Conservation (phyloP, 2,888 invertebrate species). For the Hydroisotoma schaefferi region DNA sequence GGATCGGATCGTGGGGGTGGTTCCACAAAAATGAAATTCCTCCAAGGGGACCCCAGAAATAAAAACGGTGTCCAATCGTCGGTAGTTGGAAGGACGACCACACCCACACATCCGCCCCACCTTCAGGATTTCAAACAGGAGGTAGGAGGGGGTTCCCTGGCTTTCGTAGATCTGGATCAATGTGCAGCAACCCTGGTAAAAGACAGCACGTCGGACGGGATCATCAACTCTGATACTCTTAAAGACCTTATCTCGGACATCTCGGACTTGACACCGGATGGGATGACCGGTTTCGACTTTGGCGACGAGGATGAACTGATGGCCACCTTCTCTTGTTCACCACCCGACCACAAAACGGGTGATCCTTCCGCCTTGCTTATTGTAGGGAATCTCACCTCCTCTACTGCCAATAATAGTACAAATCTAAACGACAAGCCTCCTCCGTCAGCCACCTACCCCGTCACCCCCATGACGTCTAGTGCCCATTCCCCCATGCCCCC, state of each 20-base stretch:
- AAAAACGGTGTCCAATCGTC: conserved; percentile 6
- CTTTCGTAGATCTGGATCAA: conserved; percentile 79
- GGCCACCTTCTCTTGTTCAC: conserved; percentile 33
- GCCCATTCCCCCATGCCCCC: conserved; percentile 29
- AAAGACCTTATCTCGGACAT: conserved; percentile 85
- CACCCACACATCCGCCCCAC: background rate
- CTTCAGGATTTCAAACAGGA: conserved; percentile 33
- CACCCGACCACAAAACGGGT: conserved; percentile 39
- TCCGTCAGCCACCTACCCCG: conserved; percentile 22
- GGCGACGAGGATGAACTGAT: conserved; percentile 54
- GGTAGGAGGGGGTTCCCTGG: conserved; percentile 51
- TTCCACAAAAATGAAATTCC: conserved; percentile 7
- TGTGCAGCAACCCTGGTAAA: conserved; percentile 82
- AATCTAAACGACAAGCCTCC: conserved; percentile 13
- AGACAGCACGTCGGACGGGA: conserved; percentile 68
- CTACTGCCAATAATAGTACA: conserved; percentile 21
- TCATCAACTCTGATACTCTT: conserved; percentile 68
- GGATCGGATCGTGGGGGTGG: background rate
- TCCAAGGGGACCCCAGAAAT: too few species aligned
- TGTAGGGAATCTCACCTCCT: background rate
- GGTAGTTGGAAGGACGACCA: conserved; percentile 1
- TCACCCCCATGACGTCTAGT: conserved; percentile 36
- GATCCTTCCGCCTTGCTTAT: conserved; percentile 31
- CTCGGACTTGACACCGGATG: conserved; percentile 69
- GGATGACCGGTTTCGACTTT: conserved; percentile 75